phyloP scores from a whole-genome alignment of 2,113 vertebrate species.

The Himantopus leucocephalus region DNA sequence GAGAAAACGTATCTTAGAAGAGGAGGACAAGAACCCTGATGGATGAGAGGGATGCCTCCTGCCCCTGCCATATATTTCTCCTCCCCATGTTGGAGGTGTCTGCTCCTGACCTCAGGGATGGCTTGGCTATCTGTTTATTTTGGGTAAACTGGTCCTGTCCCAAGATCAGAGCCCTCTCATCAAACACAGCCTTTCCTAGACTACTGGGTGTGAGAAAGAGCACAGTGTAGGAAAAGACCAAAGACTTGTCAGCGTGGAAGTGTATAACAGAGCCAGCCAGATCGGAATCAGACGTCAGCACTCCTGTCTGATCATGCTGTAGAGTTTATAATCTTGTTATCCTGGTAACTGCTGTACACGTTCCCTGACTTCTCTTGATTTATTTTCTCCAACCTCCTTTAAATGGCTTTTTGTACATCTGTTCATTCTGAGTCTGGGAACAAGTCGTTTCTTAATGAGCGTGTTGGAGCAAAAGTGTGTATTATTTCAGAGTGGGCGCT shows the following conservation, averaged over 20 bases:
- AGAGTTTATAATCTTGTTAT: slow-evolving; percentile 60
- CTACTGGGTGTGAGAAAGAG: background rate
- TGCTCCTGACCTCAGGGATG: background rate
- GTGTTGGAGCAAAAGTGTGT: background rate
- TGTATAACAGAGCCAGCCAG: background rate
- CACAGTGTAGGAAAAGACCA: background rate
- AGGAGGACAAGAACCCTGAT: background rate
- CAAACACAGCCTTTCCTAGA: background rate
- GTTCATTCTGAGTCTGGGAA: slow-evolving; percentile 54
- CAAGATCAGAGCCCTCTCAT: background rate
- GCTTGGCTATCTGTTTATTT: background rate
- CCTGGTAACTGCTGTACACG: slow-evolving; percentile 27
- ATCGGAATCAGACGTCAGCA: background rate
- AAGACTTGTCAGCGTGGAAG: background rate
- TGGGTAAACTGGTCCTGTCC: background rate
- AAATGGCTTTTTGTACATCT: slow-evolving; percentile 67
- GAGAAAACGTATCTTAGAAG: background rate
- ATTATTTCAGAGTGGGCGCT: slow-evolving; percentile 24
- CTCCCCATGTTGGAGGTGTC: background rate
- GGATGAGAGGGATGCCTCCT: background rate
- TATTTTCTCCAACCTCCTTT: slow-evolving; percentile 57
- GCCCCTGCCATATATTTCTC: background rate
- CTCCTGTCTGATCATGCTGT: background rate
- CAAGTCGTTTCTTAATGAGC: slow-evolving; percentile 46
- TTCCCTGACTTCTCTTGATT: slow-evolving; percentile 37